Conservation (phyloP, 2,888 invertebrate genomes). For the Aleiodes testaceus region DNA sequence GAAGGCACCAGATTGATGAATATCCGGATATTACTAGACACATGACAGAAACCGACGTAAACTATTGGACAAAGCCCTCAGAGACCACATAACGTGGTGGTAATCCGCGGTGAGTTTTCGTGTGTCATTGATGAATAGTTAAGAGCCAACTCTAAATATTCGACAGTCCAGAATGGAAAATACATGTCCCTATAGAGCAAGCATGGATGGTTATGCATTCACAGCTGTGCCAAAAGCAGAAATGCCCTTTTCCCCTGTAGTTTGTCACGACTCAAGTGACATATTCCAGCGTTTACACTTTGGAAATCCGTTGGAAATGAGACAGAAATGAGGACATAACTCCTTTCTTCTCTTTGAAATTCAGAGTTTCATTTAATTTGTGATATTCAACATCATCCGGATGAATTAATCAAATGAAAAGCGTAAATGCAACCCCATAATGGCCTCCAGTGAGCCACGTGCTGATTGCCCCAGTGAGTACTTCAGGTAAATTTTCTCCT, state of each 20-base stretch:
- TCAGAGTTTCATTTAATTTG: background rate
- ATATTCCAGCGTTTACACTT: background rate
- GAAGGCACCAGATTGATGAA: background rate
- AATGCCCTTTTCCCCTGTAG: background rate
- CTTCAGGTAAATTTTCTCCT: background rate
- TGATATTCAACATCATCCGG: background rate
- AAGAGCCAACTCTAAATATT: slow-evolving; percentile 37
- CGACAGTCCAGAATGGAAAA: slow-evolving; percentile 38
- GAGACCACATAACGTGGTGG: slow-evolving; percentile 5
- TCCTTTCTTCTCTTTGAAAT: too few relatives aligned
- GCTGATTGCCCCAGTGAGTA: slow-evolving; percentile 18
- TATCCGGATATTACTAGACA: slow-evolving; percentile 10
- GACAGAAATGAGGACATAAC: background rate
- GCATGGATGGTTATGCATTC: background rate
- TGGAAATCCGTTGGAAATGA: slow-evolving; percentile 7
- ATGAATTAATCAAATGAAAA: slow-evolving; percentile 12
- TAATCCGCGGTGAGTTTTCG: slow-evolving; percentile 19
- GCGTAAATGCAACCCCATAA: slow-evolving; percentile 16
- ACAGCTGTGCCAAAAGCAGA: slow-evolving; percentile 29
- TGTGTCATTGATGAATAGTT: slow-evolving; percentile 41
- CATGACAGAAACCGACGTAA: slow-evolving; percentile 1
- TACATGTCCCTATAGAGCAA: slow-evolving; percentile 14
- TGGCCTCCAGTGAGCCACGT: slow-evolving; percentile 13
- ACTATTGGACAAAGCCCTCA: background rate
- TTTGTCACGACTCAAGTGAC: slow-evolving; percentile 4